These are phyloP conservation scores for Tribolium castaneum DNA, from an alignment of 1,140 invertebrate genomes.

Conservation along the genomic window DNA sequence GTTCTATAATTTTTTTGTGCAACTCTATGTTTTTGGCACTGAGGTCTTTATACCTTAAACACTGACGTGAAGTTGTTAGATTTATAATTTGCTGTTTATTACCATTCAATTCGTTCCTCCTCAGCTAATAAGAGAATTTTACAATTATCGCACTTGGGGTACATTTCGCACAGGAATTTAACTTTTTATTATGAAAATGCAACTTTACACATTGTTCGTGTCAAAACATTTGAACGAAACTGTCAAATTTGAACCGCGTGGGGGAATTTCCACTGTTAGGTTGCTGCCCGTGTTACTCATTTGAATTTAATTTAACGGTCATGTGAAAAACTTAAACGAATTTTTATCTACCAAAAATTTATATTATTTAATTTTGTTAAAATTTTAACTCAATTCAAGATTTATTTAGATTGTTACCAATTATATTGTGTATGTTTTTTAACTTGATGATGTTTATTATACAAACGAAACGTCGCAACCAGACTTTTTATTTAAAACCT, in stretches of 20 bases:
- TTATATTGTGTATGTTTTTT: too few species aligned
- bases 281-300: neutral
- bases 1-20: neutral
- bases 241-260: neutral
- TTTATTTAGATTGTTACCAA: too few species aligned
- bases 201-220: too few species aligned
- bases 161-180: neutral
- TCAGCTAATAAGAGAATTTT: neutral
- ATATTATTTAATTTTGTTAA: too few species aligned
- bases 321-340: too few species aligned
- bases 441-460: too few species aligned
- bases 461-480: too few species aligned
- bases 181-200: neutral
- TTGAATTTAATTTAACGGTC: too few species aligned
- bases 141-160: neutral
- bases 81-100: neutral
- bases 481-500: too few species aligned
- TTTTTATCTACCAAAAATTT: too few species aligned
- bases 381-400: too few species aligned
- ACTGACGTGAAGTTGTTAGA: too few species aligned
- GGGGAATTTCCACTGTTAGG: neutral
- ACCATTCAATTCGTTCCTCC: slow-evolving; percentile 2
- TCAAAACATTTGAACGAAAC: slow-evolving; percentile 5
- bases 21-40: neutral
- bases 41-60: slow-evolving; percentile 12